Conservation (phyloP, 2,113 vertebrate genomes). For the Salvelinus fontinalis region DNA sequence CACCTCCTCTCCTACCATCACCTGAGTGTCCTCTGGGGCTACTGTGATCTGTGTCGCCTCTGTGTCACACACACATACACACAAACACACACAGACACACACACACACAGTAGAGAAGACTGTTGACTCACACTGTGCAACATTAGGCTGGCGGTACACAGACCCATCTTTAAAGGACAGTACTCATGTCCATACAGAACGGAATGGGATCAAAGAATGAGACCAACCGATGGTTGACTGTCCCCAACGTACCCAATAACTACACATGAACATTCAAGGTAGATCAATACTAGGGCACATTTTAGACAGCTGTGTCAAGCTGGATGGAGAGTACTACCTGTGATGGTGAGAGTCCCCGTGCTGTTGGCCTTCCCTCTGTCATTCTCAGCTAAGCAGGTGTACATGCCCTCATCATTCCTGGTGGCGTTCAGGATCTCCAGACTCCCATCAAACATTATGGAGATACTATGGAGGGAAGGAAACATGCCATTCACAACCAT, state of each 20-base stretch:
- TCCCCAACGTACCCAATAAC: too few species aligned
- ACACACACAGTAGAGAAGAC: neutral
- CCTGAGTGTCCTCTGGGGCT: constrained; percentile 84
- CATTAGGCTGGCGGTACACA: too few species aligned
- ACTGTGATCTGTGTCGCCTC: constrained; percentile 88
- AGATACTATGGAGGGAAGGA: constrained; percentile 72
- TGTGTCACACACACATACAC: constrained; percentile 46
- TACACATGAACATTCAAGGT: neutral
- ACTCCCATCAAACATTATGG: constrained; percentile 89
- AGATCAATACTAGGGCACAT: neutral
- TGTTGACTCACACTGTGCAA: neutral
- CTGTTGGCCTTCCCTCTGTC: constrained; percentile 91
- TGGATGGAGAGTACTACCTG: constrained; percentile 70
- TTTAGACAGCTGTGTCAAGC: neutral
- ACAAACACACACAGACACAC: constrained; percentile 1
- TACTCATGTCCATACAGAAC: too few species aligned
- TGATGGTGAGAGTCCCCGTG: constrained; percentile 88
- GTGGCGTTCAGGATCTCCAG: constrained; percentile 92
- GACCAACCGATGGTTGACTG: too few species aligned
- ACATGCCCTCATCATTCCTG: constrained; percentile 84
- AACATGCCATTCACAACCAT: neutral
- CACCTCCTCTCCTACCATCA: constrained; percentile 85
- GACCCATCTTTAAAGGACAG: too few species aligned
- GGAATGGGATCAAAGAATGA: too few species aligned
- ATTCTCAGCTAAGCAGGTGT: constrained; percentile 94